Evolutionary conservation across 2,113 vertebrate species (phyloP).

Genomic region (Oncorhynchus clarkii): DNA sequence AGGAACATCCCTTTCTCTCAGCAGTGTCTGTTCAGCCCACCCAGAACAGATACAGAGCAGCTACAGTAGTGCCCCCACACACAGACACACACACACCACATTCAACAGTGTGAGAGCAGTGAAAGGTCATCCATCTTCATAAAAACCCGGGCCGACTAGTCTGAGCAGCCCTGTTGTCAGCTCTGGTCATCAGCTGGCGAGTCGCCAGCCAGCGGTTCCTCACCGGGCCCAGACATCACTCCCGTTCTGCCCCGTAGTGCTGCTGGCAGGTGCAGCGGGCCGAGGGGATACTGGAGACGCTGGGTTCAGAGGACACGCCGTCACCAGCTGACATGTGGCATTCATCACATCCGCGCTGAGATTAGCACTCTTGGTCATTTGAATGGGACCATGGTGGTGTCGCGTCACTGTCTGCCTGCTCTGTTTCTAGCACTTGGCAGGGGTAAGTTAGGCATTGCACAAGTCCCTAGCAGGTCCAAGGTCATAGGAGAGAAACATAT

Average conservation of each 20-base stretch:
- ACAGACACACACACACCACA: not conserved
- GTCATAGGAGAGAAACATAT: constrained; percentile 7
- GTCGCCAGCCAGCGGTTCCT: not conserved
- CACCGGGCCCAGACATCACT: not conserved
- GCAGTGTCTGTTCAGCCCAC: not conserved
- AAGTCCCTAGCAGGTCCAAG: constrained; percentile 37
- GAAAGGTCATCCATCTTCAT: constrained; percentile 12
- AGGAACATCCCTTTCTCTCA: constrained; percentile 7
- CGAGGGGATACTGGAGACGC: constrained; percentile 25
- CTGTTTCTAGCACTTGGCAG: constrained; percentile 10
- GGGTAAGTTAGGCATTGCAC: constrained; percentile 1
- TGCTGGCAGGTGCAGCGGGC: constrained; percentile 14
- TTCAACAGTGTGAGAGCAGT: not conserved
- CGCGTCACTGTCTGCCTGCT: not conserved
- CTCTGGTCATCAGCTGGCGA: not conserved
- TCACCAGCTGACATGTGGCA: constrained; percentile 42
- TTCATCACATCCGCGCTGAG: constrained; percentile 52
- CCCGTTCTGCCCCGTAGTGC: not conserved
- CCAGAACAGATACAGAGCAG: too few relatives aligned
- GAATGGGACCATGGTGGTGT: constrained; percentile 24
- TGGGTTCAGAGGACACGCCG: constrained; percentile 39
- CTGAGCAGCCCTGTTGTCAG: constrained; percentile 28
- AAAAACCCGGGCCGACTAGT: constrained; percentile 20
- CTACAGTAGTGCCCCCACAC: not conserved
- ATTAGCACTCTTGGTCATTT: constrained; percentile 40